Evolutionary conservation across 2,113 vertebrate species (phyloP), one percentile per base, ranked within the genome.

Genomic region (Beaufortia kweichowensis): DNA sequence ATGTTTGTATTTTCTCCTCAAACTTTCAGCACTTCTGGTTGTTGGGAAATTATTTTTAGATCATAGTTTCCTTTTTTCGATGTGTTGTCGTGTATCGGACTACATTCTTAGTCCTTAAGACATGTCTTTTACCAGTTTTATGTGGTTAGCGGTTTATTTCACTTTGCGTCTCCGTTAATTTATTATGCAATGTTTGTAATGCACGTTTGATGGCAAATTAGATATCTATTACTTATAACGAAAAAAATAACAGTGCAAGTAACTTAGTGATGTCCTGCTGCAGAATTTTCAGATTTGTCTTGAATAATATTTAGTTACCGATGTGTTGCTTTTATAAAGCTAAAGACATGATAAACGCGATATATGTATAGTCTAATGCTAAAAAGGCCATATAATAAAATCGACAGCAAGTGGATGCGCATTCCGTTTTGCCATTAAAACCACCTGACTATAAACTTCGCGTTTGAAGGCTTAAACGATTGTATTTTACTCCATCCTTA

Each of bases 171-270:
- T 50, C 65, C 61, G 60, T 69, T 74, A 33, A 21, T 56, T 75
- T 75, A 63, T 88, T 84, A 31, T 60, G 83, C 88, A 78, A 67
- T 88, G 85, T 12, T 33, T 79, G 73, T 83, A 88, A 88, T 90
- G 85, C 79, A 90, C 88, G 87, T 86, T 77, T 46, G 77, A 78
- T 86, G 84, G 55, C 79, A 72, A 79, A 77, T 9, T 39, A 48
- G 33, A 3, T 46, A 66, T 90, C 72, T 83, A 89, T 90, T 88
- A 91, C 91, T 92, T 69, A 90, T 88, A 48, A 43, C 81, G 78
- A 57, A 78, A 87, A 78, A 81, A 82, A 84, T 89, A 89, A 88
- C 86, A 88, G 12, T 50, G 46, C 43, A 28, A 5, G 46, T 21
- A 86, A 88, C 76, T 72, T 83, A 33, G 77, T 74, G 72, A 65